Base-by-base conservation (phyloP, 2,888 invertebrate species). In the Cataglyphis altisquamis region DNA sequence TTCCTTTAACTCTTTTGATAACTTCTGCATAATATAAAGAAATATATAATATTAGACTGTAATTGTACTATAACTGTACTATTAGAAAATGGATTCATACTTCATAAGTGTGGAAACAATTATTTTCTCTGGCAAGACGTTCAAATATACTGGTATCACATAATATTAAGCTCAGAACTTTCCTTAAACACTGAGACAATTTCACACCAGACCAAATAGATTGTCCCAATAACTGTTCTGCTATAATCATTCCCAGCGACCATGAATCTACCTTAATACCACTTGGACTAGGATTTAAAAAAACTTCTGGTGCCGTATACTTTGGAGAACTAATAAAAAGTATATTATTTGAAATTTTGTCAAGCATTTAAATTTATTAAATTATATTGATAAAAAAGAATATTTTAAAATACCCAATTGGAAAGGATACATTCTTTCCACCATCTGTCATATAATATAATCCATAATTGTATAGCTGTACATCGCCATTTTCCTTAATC, bases 381-480 rank as follows among this genome's bases (percentile, higher is more conserved):
- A 12, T 1, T 15, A 70, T 2, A 66, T 39, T 0, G 10, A 6
- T 74, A 77, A 86, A 85, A 72, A 77, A 21, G 39, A 85, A 68
- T 77, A 73, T 77, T 68, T 77, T 83, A 75, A 86, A 77, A 95
- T 95, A 97, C 97, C 98, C 97, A 89, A 98, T 96, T 84, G 99
- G 99, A 96, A 99, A 99, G 18, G 98, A 96, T 1, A 99, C 98
- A 94, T 98, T 97, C 92, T 96, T 96, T 18, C 98, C 99, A 93
- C 96, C 96, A 90, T 97, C 97, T 21, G 99, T 98, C 97, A 99
- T 98, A 91, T 97, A 97, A 95, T 97, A 98, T 90, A 99, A 95
- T n/a, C 99, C 99, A 96, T 98, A 99, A 95, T 98, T 98, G 91
- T 98, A 98, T 52, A 99, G 94, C 93, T 99, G 98, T 0, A 98